A percentile compares a stretch with the other conserved stretches of the same genome.
phyloP scores from a whole-genome alignment of 2,797 vertebrate genomes.

The Halcyon leucocephala region DNA sequence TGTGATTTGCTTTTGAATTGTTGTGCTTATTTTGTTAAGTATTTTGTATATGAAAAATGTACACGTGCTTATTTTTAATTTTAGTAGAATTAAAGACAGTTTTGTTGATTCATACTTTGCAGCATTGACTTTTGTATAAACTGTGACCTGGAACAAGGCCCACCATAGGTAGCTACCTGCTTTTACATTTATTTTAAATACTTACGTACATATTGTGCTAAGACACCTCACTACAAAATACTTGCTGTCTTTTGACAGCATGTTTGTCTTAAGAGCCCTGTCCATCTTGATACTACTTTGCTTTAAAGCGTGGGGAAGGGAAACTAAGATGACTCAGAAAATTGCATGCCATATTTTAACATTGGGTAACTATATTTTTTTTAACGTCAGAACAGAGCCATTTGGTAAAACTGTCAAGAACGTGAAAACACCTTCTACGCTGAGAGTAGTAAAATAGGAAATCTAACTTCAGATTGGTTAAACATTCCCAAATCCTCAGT shows the following conservation, averaged over 20 bases:
- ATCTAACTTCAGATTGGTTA: not conserved
- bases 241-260: not conserved
- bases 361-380: not conserved
- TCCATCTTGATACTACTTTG: not conserved
- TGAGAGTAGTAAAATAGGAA: not conserved
- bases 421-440: not conserved
- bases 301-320: not conserved
- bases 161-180: not conserved
- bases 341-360: not conserved
- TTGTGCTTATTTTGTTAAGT: not conserved
- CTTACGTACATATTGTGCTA: not conserved
- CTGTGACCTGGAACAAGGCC: not conserved
- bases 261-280: not conserved
- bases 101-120: not conserved
- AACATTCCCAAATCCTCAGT: not conserved
- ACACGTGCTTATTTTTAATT: not conserved
- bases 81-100: not conserved
- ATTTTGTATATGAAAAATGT: not conserved
- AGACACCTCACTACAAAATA: not conserved
- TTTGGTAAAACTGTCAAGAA: not conserved
- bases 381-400: not conserved
- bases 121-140: not conserved
- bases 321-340: not conserved
- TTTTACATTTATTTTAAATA: not conserved
- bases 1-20: not conserved